A percentile compares a stretch with the other conserved stretches of the same genome.
phyloP scores from a whole-genome alignment of 2,797 vertebrate species.

The Melanotaenia parkinsoni region DNA sequence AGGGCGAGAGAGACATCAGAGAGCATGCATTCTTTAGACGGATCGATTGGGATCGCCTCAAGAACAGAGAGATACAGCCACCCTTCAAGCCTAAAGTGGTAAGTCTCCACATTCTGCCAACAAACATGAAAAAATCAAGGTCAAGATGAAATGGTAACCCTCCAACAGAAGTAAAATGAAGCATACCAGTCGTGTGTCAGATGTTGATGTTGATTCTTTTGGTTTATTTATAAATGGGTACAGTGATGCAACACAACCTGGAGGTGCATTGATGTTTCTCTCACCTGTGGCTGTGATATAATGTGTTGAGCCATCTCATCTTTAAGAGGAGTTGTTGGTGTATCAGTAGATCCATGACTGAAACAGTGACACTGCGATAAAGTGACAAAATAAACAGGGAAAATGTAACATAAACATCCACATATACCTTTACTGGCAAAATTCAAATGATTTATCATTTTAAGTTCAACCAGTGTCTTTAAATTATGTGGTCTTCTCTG shows the following conservation, averaged over 20 bases:
- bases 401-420: no score
- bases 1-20: constrained; percentile 92
- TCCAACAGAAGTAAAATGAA: not conserved
- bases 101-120: constrained; percentile 67
- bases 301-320: not conserved
- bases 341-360: not conserved
- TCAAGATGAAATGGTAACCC: not conserved
- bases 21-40: constrained; percentile 96
- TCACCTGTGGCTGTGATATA: not conserved
- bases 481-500: no score
- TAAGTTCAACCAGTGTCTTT: no score
- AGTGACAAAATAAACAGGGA: no score
- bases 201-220: not conserved
- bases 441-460: no score
- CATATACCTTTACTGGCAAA: no score
- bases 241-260: constrained; percentile 4
- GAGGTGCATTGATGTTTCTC: not conserved
- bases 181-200: not conserved
- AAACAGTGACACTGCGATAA: no score
- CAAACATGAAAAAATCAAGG: constrained; percentile 2
- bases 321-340: not conserved
- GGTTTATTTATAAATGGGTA: constrained; percentile 6
- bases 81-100: constrained; percentile 98
- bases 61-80: constrained; percentile 92
- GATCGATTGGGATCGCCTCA: constrained; percentile 95